Evolutionary conservation across 2,888 invertebrate species (phyloP), one percentile per base, ranked within the genome.

Genomic region (Xanthia togata): DNA sequence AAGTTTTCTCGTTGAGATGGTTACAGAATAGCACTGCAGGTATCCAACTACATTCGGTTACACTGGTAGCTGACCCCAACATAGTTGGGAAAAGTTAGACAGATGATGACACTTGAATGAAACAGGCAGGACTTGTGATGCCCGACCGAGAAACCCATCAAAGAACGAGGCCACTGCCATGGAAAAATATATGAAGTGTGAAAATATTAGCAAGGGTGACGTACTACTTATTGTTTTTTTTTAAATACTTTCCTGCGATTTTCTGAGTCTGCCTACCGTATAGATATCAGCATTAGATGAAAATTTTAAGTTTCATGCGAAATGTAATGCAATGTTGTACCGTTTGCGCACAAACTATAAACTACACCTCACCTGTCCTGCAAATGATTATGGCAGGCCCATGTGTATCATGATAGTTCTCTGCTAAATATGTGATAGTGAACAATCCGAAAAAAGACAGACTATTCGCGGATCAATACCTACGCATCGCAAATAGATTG

Each of bases 181-280:
- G 44, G 65, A 80, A 9, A 38, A 77, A n/a, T 47, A 74, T 65
- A 80, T 53, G 65, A 81, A 79, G 63, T 85, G 80, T 60, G 81
- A 86, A 44, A 81, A 83, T 38, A 78, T 82, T 23, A 35, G 62
- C 55, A 87, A 85, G 41, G 88, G 89, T 87, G 74, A 65, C 5
- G 17, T 69, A 59, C 35, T 35, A 23, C 11, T 35, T 26, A 26
- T 41, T 26, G 2, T 47, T 38, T 20, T 20, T 26, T 20, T 20
- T 26, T 2, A 4, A 65, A 8, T 26, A 44, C 20, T 31, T 47
- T 65, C 2, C 23, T 65, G 12, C 6, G 20, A 31, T 31, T 47
- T 65, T 65, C 12, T 20, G 6, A 11, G 26, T 17, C 17, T 63
- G 11, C 4, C 17, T 38, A 17, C n/a, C 23, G 41, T 20, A 26